Base-by-base conservation (phyloP, 2,113 vertebrate species). In the Gopherus flavomarginatus region DNA sequence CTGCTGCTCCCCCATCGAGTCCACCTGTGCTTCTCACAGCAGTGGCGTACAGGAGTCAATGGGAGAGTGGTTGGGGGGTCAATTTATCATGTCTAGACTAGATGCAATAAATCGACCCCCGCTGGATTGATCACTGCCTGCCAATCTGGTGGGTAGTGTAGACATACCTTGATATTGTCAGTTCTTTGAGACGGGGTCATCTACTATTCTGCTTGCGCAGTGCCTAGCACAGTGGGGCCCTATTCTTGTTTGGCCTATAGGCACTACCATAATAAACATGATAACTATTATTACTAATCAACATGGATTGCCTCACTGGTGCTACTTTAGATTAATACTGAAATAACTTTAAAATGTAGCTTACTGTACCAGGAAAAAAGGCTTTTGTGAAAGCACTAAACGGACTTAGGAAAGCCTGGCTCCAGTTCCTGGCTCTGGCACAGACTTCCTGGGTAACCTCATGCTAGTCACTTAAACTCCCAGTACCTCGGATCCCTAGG, bases 401-500 rank as follows among this genome's bases (percentile, higher is more conserved):
- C 5, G 86, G 56, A 78, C 22, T 65, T 79, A 78, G 83, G 86
- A 96, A 97, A 91, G 26, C 86, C 29, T 42, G 90, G 11, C 79
- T 95, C 90, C 0, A 44, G 89, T 88, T 86, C 53, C 92, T 96
- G 14, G 24, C 7, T 88, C 49, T 83, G 10, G 9, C 57, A 53
- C 2, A 77, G 52, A 54, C 89, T 86, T 29, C 90, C 53, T 77
- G 27, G 35, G 8, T 50, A 57, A 13, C 27, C 90, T 87, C 52
- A 83, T 24, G 21, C 69, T 82, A 52, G 3, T 27, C 79, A 49
- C 50, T 13, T 54, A 69, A 22, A 22, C 19, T 21, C 17, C 9
- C 19, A 72, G 4, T 38, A 19, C n/a, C n/a, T 72, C 8, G 4
- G 26, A 26, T 78, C 26, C 38, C 26, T 47, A 16, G 14, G 75